Evolutionary conservation across 2,113 vertebrate genomes (phyloP), one percentile per base, ranked within the genome.

Genomic region (Chitala chitala): DNA sequence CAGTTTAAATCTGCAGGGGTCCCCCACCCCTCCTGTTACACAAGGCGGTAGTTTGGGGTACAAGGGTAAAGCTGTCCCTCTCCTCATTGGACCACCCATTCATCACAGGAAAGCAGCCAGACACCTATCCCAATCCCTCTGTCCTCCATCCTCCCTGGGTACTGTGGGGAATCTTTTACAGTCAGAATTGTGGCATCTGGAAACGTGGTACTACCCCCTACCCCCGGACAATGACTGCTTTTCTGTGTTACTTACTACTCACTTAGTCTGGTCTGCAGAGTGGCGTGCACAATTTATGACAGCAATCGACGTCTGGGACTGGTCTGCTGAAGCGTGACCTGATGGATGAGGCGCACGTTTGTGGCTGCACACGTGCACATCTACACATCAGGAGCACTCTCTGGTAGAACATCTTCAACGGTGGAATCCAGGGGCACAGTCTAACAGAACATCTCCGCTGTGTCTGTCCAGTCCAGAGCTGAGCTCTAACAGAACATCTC

Each of bases 241-340:
- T 75, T 80, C 84, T 89, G 88, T 91, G 88, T 92, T 92, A 92
- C 91, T 92, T 92, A 92, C 88, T 91, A 89, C 87, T 90, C 87
- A 89, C 86, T 91, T 91, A 90, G 85, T 86, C 85, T 75, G n/a
- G 85, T 80, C 85, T 79, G 70, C 75, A 76, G 66, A 71, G 73
- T 74, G 78, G 79, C 84, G 81, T 84, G 86, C 82, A 85, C 85
- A 92, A 92, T 92, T 92, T 92, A 92, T 89, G 91, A 89, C 87
- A 89, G 92, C 89, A 92, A 92, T 93, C 81, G 87, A 82, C 72
- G 58, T 82, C 86, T 83, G 80, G 51, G 82, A 82, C 72, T 78
- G 64, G 88, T 90, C 82, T 85, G 84, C 42, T 86, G 85, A 82
- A 90, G 87, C 87, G 79, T 86, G 83, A 79, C 80, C 86, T 88